Evolutionary conservation across 2,113 vertebrate genomes (phyloP).

Genomic region (Silurus glanis): DNA sequence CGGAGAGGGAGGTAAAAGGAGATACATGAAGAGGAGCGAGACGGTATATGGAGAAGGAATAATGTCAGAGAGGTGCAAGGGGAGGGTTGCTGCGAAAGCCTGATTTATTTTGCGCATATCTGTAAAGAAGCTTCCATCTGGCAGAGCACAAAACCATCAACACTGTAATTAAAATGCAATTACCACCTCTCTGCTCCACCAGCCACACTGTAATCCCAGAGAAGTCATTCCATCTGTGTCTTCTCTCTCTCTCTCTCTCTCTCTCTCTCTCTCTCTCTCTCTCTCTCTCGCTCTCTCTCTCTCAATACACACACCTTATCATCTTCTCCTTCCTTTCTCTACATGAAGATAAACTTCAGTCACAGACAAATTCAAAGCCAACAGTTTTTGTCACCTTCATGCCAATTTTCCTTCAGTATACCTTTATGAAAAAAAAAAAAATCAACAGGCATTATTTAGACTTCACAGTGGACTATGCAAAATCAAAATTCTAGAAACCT

Average conservation of each 20-base stretch:
- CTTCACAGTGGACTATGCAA: neutral
- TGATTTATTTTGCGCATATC: conserved; percentile 86
- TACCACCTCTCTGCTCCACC: conserved; percentile 83
- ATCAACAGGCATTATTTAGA: neutral
- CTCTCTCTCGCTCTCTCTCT: neutral
- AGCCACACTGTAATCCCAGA: conserved; percentile 85
- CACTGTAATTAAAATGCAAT: conserved; percentile 99
- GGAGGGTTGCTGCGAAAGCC: conserved; percentile 67
- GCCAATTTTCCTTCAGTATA: neutral
- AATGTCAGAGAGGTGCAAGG: conserved; percentile 42
- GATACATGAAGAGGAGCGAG: conserved; percentile 4
- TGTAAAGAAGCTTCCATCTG: conserved; percentile 95
- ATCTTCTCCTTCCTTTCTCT: neutral
- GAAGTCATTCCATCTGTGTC: conserved; percentile 93
- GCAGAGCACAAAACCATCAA: conserved; percentile 90
- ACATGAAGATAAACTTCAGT: neutral
- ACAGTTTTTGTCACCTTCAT: neutral
- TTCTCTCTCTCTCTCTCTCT: conserved; percentile 53
- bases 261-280: conserved; percentile 53
- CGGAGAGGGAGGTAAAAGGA: conserved; percentile 26
- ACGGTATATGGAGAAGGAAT: conserved; percentile 26
- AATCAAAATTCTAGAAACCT: neutral
- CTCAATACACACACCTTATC: conserved; percentile 5
- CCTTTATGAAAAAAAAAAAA: neutral
- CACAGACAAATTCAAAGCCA: neutral